Conservation (phyloP, 1,140 invertebrate genomes). For the Caenorhabditis remanei region DNA sequence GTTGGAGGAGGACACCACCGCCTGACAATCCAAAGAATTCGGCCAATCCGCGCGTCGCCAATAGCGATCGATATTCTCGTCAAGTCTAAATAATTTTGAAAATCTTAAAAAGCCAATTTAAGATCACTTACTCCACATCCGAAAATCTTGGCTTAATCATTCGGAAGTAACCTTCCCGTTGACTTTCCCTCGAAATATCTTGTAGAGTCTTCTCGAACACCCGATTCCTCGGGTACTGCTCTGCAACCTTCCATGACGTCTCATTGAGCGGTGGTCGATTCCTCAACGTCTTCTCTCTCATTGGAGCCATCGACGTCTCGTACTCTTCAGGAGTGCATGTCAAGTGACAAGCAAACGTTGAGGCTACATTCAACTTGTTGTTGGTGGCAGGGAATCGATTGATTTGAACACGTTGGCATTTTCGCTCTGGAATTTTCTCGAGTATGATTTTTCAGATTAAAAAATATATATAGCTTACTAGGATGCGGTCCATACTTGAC, state of each 20-base stretch:
- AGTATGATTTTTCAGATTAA: neutral
- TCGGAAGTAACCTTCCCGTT: constrained; percentile 35
- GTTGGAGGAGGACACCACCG: constrained; percentile 45
- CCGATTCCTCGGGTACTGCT: constrained; percentile 45
- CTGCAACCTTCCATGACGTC: constrained; percentile 53
- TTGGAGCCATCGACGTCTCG: constrained; percentile 8
- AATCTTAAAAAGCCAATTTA: neutral
- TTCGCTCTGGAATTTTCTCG: constrained; percentile 6
- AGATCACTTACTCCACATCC: neutral
- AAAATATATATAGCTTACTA: neutral
- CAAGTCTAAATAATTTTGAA: neutral
- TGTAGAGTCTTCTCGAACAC: constrained; percentile 52
- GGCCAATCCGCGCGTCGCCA: constrained; percentile 65
- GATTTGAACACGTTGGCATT: constrained; percentile 12
- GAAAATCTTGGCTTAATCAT: constrained; percentile 8
- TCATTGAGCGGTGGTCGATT: constrained; percentile 51
- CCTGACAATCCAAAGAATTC: constrained; percentile 56
- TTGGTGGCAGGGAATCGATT: constrained; percentile 54
- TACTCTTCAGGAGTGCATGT: constrained; percentile 15
- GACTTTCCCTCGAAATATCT: constrained; percentile 26
- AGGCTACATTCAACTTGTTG: constrained; percentile 16
- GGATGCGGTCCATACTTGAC: constrained; percentile 60
- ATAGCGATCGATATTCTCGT: constrained; percentile 29
- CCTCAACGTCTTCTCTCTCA: constrained; percentile 34
- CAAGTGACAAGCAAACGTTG: constrained; percentile 2